Base-by-base conservation (phyloP, 2,888 invertebrate species). In the Ischnura elegans region DNA sequence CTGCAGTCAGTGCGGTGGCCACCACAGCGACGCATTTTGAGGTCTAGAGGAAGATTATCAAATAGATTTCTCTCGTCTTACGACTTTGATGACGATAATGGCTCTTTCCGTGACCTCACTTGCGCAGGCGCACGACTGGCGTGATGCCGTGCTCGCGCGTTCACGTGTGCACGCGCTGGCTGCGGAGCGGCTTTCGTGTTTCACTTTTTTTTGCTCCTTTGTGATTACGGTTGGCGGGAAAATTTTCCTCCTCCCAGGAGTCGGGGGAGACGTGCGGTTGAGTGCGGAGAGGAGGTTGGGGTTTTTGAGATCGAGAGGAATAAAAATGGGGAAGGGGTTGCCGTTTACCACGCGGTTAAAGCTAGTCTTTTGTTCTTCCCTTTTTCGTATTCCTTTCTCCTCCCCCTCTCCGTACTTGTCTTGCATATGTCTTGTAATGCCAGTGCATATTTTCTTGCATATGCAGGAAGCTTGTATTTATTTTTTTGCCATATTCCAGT, bases 191-290 rank as follows among this genome's bases (percentile, higher is more conserved):
- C 86, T 43, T 43, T 86, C 86, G 43, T 46, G n/a, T 86, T 86
- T 45, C 45, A 76, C 76, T 76, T 86, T 2, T 51, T 51, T 51
- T 51, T n/a, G n/a, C n/a, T n/a, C n/a, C n/a, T 86, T 25, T 46
- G 86, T 43, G 45, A 86, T 86, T 86, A 86, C 86, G 86, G 86
- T 86, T 86, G 86, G 86, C 86, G 86, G 86, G 86, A 86, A 86
- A 86, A 45, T 76, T 86, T 86, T 46, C 46, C 25, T 46, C 86
- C n/a, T n/a, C n/a, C n/a, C n/a, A n/a, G n/a, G n/a, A n/a, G n/a
- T n/a, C n/a, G n/a, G n/a, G n/a, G n/a, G n/a, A n/a, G n/a, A n/a
- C n/a, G n/a, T n/a, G n/a, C 43, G 86, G 45, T 86, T 10, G 86
- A 46, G 45, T n/a, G 86, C 16, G 51, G 16, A 19, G 51, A 19